Percentiles rank a stretch among this genome's conserved stretches.
Conservation (phyloP, 2,888 invertebrate genomes). For the Elaeidobius kamerunicus region DNA sequence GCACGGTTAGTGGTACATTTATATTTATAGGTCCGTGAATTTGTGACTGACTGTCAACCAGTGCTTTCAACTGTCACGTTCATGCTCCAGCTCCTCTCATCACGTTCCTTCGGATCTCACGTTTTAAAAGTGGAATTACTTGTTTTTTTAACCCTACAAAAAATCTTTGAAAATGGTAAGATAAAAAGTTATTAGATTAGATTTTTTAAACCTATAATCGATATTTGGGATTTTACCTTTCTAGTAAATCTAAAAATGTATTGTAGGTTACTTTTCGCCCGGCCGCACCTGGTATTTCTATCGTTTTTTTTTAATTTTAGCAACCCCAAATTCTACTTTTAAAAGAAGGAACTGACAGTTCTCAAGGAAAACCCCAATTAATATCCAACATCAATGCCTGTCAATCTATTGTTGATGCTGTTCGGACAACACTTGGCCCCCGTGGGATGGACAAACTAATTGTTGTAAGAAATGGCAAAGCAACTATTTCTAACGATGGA, state of each 20-base stretch:
- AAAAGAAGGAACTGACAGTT: conserved; percentile 96
- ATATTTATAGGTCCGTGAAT: too few relatives aligned
- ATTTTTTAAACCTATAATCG: too few relatives aligned
- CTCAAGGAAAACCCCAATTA: conserved; percentile 94
- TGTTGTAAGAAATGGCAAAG: conserved; percentile 83
- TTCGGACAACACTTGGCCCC: conserved; percentile 96
- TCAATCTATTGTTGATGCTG: conserved; percentile 91
- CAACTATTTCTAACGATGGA: conserved; percentile 98
- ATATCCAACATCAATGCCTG: conserved; percentile 98
- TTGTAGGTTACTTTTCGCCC: background rate
- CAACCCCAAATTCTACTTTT: conserved; percentile 97
- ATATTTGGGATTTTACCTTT: background rate
- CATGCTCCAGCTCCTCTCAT: too few relatives aligned
- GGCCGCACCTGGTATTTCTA: conserved; percentile 12
- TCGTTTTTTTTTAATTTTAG: conserved; percentile 46
- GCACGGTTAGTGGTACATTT: too few relatives aligned
- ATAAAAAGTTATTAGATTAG: too few relatives aligned
- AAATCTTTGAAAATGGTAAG: background rate
- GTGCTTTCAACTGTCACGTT: too few relatives aligned
- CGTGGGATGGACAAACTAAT: conserved; percentile 99
- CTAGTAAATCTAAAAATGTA: background rate
- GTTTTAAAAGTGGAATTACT: background rate
- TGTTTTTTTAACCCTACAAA: background rate
- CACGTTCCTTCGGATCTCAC: too few relatives aligned
- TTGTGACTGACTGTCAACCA: too few relatives aligned